phyloP scores from a whole-genome alignment of 2,888 invertebrate genomes.

The Drosophila mettleri region DNA sequence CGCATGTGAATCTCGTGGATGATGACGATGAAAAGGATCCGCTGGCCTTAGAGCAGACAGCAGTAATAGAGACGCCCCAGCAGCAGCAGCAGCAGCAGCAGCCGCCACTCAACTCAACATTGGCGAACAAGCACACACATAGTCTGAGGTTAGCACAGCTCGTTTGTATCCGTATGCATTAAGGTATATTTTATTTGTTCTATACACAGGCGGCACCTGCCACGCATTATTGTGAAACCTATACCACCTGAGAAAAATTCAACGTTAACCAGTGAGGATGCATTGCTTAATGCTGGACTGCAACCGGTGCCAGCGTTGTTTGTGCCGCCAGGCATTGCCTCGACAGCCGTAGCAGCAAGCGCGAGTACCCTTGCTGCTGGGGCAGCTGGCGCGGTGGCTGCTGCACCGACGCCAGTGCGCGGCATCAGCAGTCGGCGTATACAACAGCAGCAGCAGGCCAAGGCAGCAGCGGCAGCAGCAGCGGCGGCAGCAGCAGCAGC shows the following conservation, averaged over 20 bases:
- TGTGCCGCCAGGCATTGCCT: conserved; percentile 14
- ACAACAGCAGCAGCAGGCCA: conserved; percentile 82
- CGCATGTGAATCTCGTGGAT: conserved; percentile 81
- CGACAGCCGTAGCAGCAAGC: not conserved
- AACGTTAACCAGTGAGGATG: conserved; percentile 57
- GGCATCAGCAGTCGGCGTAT: conserved; percentile 80
- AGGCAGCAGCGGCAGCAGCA: conserved; percentile 75
- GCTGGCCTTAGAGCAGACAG: conserved; percentile 78
- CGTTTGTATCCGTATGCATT: not conserved
- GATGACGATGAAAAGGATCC: conserved; percentile 84
- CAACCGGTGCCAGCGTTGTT: conserved; percentile 23
- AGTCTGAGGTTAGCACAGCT: conserved; percentile 85
- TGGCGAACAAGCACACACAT: conserved; percentile 89
- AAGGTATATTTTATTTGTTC: not conserved
- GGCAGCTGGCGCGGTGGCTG: not conserved
- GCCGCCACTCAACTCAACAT: conserved; percentile 17
- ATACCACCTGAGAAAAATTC: conserved; percentile 86
- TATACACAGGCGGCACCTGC: conserved; percentile 86
- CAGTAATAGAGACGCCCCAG: conserved; percentile 24
- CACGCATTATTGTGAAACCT: conserved; percentile 93
- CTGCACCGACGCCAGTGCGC: conserved; percentile 62
- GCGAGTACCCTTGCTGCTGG: not conserved
- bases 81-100: conserved; percentile 30
- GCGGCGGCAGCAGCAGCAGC: conserved; percentile 75
- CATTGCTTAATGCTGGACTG: conserved; percentile 34